Conservation (phyloP, 2,797 vertebrate species). For the Sternarchorhynchus goeldii region DNA sequence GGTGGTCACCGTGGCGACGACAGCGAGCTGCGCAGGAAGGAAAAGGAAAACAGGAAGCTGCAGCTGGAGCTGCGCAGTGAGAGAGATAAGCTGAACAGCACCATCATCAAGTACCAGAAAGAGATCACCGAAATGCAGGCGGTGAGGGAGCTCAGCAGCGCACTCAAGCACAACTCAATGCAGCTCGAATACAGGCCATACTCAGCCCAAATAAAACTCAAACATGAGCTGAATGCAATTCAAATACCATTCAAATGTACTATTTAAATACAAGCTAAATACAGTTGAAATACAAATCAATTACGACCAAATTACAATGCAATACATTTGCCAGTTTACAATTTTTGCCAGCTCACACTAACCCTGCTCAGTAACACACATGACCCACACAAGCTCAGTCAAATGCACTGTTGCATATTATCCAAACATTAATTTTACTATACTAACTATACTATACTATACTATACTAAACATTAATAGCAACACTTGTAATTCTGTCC, state of each 20-base stretch:
- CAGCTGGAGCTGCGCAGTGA: conserved; percentile 90
- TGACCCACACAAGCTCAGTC: too few species aligned
- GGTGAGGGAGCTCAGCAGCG: conserved; percentile 74
- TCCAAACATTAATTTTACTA: too few species aligned
- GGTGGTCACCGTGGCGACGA: conserved; percentile 76
- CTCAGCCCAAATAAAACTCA: background rate
- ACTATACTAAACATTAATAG: too few species aligned
- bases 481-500: too few species aligned
- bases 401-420: too few species aligned
- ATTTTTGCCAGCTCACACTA: too few species aligned
- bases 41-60: conserved; percentile 95
- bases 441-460: too few species aligned
- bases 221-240: background rate
- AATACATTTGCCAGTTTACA: too few species aligned
- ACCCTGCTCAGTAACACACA: too few species aligned
- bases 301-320: background rate
- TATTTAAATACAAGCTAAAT: background rate
- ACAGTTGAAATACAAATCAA: background rate
- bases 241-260: background rate
- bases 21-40: conserved; percentile 88
- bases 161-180: background rate
- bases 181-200: background rate
- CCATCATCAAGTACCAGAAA: conserved; percentile 93
- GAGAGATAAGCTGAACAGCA: conserved; percentile 87
- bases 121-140: conserved; percentile 98